A percentile compares a stretch with the other conserved stretches of the same genome.
These are phyloP conservation scores for Ommatoiulus sabulosus DNA, from an alignment of 2,888 invertebrate species.

Conservation along the genomic window DNA sequence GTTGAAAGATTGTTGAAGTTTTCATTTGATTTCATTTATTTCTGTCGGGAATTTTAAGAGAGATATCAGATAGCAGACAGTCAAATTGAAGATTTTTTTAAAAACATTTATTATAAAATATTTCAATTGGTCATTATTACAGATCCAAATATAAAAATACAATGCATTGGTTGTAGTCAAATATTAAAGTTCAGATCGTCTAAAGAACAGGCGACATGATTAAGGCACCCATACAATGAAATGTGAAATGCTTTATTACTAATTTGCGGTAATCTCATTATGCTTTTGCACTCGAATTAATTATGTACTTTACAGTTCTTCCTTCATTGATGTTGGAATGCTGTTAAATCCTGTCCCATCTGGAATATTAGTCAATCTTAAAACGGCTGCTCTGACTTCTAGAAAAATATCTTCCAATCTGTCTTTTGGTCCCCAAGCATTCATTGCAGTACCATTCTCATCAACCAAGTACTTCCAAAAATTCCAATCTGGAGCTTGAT, in stretches of 20 bases:
- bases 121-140: not conserved
- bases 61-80: no score
- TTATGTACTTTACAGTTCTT: not conserved
- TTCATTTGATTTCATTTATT: no score
- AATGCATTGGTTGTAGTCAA: not conserved
- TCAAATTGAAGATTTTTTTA: no score
- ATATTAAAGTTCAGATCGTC: not conserved
- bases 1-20: no score
- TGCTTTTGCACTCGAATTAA: not conserved
- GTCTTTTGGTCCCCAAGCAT: slow-evolving; percentile 68
- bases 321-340: slow-evolving; percentile 4
- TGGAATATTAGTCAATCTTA: not conserved
- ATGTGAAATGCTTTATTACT: not conserved
- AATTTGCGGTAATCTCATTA: not conserved
- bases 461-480: slow-evolving; percentile 71
- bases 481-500: slow-evolving; percentile 69
- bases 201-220: not conserved
- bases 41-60: no score
- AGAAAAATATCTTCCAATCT: slow-evolving; percentile 65
- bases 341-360: not conserved
- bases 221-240: not conserved
- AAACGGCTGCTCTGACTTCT: slow-evolving; percentile 62
- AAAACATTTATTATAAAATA: not conserved
- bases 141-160: not conserved
- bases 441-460: slow-evolving; percentile 68